phyloP scores from a whole-genome alignment of 2,888 invertebrate species.

The Aethes cnicana region DNA sequence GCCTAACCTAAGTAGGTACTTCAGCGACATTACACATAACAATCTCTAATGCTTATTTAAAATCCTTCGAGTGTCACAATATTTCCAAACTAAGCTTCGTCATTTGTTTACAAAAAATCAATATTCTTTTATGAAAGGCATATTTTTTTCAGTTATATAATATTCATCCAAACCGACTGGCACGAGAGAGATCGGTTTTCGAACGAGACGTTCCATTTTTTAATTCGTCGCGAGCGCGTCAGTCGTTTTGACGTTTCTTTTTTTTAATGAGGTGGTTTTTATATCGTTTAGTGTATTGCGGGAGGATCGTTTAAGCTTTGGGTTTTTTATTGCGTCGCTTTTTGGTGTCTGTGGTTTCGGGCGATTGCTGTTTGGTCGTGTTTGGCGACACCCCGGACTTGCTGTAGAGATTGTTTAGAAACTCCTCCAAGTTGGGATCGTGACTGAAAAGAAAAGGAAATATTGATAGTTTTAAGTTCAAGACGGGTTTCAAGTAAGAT shows the following conservation, averaged over 20 bases:
- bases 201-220: slow-evolving; percentile 17
- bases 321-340: slow-evolving; percentile 71
- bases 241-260: slow-evolving; percentile 39
- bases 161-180: slow-evolving; percentile 31
- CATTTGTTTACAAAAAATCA: slow-evolving; percentile 22
- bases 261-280: slow-evolving; percentile 8
- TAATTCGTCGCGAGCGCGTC: slow-evolving; percentile 9
- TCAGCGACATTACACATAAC: slow-evolving; percentile 43
- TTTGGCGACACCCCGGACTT: slow-evolving; percentile 76
- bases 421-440: slow-evolving; percentile 90
- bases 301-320: slow-evolving; percentile 50
- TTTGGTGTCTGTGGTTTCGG: slow-evolving; percentile 51
- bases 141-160: slow-evolving; percentile 41
- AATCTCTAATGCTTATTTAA: slow-evolving; percentile 29
- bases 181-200: slow-evolving; percentile 14
- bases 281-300: neutral
- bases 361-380: slow-evolving; percentile 42
- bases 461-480: no score
- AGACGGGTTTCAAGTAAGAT: no score
- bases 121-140: slow-evolving; percentile 42
- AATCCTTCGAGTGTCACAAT: slow-evolving; percentile 27
- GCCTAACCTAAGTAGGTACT: slow-evolving; percentile 48
- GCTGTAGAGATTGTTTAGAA: slow-evolving; percentile 90
- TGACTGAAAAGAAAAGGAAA: slow-evolving; percentile 65
- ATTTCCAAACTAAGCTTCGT: slow-evolving; percentile 22